phyloP scores from a whole-genome alignment of 2,113 vertebrate species.

The Hippocampus comes region DNA sequence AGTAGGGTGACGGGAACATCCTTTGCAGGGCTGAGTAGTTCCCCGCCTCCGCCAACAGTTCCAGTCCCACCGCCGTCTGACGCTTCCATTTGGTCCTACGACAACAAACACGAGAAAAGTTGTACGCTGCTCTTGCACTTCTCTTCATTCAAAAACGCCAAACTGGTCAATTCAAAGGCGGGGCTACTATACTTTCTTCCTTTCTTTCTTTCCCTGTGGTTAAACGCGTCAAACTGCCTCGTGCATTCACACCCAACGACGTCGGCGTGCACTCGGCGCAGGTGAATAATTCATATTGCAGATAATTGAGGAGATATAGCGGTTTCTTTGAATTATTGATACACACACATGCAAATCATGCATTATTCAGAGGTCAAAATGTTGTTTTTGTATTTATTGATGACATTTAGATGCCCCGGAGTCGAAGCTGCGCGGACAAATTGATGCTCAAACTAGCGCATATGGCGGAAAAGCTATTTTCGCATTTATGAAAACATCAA shows the following conservation, averaged over 20 bases:
- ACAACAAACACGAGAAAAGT: too few species aligned
- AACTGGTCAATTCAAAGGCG: constrained; percentile 28
- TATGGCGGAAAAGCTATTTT: not conserved
- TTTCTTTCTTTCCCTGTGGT: not conserved
- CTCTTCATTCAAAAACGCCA: too few species aligned
- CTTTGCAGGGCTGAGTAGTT: constrained; percentile 95
- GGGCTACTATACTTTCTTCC: too few species aligned
- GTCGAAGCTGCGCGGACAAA: constrained; percentile 28
- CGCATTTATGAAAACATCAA: not conserved
- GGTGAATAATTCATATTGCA: constrained; percentile 89
- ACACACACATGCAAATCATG: constrained; percentile 81
- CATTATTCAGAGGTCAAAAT: constrained; percentile 85
- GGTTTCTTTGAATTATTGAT: constrained; percentile 91
- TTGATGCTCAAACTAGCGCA: not conserved
- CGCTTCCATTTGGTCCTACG: constrained; percentile 96
- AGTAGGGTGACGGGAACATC: constrained; percentile 97
- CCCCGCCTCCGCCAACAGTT: constrained; percentile 92
- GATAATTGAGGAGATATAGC: constrained; percentile 96
- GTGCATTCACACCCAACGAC: constrained; percentile 52
- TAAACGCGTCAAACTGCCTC: constrained; percentile 35
- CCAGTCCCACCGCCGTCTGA: constrained; percentile 93
- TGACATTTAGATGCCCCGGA: constrained; percentile 57
- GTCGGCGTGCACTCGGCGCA: constrained; percentile 57
- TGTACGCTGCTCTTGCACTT: too few species aligned
- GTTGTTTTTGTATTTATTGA: constrained; percentile 80